These are phyloP conservation scores for Mactra quadrangularis DNA, from an alignment of 1,140 invertebrate species.

Conservation along the genomic window DNA sequence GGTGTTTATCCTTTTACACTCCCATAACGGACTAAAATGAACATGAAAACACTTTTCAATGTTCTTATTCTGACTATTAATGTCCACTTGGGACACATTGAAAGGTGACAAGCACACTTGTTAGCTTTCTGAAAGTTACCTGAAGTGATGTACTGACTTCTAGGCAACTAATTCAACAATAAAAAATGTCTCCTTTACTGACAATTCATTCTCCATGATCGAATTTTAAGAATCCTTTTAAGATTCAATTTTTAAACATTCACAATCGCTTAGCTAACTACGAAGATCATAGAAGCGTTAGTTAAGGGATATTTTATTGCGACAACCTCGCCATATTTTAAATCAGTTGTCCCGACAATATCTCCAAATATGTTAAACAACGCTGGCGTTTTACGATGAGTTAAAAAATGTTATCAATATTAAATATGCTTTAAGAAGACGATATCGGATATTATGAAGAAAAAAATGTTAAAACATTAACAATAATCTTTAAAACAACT, in stretches of 20 bases:
- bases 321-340: slow-evolving; percentile 18
- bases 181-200: slow-evolving; percentile 12
- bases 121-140: no score
- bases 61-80: slow-evolving; percentile 18
- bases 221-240: slow-evolving; percentile 6
- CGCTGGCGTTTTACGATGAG: no score
- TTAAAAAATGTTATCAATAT: no score
- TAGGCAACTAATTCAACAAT: background rate
- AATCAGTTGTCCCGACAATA: background rate
- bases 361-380: no score
- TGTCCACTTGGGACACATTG: slow-evolving; percentile 23
- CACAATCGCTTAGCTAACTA: slow-evolving; percentile 2
- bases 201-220: background rate
- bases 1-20: no score
- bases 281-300: slow-evolving; percentile 19
- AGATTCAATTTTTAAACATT: slow-evolving; percentile 36
- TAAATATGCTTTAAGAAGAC: no score
- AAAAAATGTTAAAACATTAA: no score
- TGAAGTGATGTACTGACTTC: background rate
- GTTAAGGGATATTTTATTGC: slow-evolving; percentile 10
- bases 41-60: background rate
- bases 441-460: no score
- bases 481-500: no score
- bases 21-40: no score
- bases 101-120: slow-evolving; percentile 21